These are phyloP conservation scores for Stenotaenia linearis DNA, from an alignment of 2,888 invertebrate species.

Conservation along the genomic window DNA sequence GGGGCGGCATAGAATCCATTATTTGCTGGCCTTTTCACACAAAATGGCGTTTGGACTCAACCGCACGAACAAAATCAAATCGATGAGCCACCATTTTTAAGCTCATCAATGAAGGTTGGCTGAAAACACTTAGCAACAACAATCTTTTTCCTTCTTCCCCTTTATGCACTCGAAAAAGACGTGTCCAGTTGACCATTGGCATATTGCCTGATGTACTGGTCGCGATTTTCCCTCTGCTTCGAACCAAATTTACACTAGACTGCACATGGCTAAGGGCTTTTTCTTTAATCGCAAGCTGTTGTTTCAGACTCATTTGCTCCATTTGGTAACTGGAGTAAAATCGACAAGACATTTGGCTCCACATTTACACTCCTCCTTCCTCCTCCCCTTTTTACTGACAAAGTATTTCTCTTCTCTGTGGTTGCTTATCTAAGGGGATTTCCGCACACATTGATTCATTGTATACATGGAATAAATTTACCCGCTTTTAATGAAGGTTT, in stretches of 20 bases:
- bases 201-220: slow-evolving; percentile 5
- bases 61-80: slow-evolving; percentile 24
- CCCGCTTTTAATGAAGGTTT: background rate
- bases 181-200: slow-evolving; percentile 20
- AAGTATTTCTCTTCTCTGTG: background rate
- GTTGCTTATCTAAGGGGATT: slow-evolving; percentile 5
- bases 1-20: background rate
- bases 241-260: background rate
- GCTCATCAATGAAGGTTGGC: slow-evolving; percentile 17
- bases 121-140: background rate
- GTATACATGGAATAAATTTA: background rate
- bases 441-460: slow-evolving; percentile 8
- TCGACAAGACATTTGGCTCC: slow-evolving; percentile 26
- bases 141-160: background rate
- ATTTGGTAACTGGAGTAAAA: slow-evolving; percentile 26
- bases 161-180: slow-evolving; percentile 4
- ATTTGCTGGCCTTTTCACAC: slow-evolving; percentile 21
- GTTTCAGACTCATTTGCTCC: slow-evolving; percentile 26
- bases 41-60: slow-evolving; percentile 8
- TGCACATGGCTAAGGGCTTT: slow-evolving; percentile 12
- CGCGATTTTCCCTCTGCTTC: background rate
- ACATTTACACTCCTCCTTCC: slow-evolving; percentile 15
- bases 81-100: slow-evolving; percentile 6
- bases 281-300: slow-evolving; percentile 26
- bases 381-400: slow-evolving; percentile 3